These are phyloP conservation scores for Xestoiulus laeticollis DNA, from an alignment of 2,888 invertebrate species.

Conservation along the genomic window DNA sequence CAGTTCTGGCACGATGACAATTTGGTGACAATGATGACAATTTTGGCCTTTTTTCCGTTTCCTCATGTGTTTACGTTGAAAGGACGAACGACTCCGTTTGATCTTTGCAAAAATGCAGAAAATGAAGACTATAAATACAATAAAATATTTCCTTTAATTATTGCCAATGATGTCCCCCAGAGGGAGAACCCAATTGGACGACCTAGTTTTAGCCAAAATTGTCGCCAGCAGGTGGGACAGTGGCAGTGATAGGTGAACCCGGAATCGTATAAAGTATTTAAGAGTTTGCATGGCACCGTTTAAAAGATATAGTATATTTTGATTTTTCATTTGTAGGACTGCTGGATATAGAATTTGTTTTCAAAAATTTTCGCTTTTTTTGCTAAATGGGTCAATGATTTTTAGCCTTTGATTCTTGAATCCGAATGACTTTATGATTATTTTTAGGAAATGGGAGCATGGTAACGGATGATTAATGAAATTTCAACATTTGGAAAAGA, in stretches of 20 bases:
- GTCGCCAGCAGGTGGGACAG: background rate
- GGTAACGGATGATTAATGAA: too few species aligned
- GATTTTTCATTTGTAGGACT: background rate
- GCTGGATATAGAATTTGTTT: constrained; percentile 1
- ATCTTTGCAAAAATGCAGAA: background rate
- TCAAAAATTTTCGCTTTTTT: background rate
- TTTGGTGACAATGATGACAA: constrained; percentile 19
- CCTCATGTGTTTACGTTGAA: background rate
- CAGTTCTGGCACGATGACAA: constrained; percentile 1
- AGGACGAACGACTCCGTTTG: background rate
- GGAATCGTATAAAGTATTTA: background rate
- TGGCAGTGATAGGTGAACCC: background rate
- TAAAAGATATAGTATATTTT: background rate
- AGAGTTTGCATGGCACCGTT: background rate
- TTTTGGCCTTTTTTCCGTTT: background rate
- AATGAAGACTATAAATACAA: background rate
- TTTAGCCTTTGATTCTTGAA: background rate
- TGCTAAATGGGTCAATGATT: constrained; percentile 21
- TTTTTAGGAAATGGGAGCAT: too few species aligned
- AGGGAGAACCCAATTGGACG: background rate
- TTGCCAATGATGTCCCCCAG: background rate
- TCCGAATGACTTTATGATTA: background rate
- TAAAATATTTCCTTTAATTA: background rate
- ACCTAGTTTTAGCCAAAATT: background rate
- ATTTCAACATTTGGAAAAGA: too few species aligned